These are phyloP conservation scores for Eupleurogrammus muticus DNA, from an alignment of 2,797 vertebrate species.

Conservation along the genomic window DNA sequence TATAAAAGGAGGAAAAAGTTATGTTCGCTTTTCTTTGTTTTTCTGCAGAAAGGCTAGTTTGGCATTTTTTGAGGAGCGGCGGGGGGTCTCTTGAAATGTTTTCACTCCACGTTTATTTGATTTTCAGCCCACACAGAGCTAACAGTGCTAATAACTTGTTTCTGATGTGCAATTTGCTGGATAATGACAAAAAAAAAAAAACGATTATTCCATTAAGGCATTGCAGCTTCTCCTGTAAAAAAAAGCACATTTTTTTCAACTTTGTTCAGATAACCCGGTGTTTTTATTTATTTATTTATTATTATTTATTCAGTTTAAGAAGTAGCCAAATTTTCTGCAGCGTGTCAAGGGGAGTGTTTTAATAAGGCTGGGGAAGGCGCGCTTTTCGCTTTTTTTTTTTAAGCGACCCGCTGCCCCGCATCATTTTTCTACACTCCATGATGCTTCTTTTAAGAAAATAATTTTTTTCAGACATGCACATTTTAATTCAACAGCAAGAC, in stretches of 20 bases:
- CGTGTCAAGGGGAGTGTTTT: neutral
- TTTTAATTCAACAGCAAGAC: conserved; percentile 41
- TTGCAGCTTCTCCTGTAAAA: neutral
- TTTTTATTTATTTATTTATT: neutral
- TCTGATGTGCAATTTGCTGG: neutral
- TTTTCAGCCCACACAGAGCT: neutral
- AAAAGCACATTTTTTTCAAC: too few relatives aligned
- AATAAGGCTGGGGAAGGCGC: neutral
- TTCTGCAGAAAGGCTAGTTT: neutral
- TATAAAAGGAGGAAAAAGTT: neutral
- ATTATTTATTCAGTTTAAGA: too few relatives aligned
- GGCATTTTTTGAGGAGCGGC: neutral
- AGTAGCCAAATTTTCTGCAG: neutral
- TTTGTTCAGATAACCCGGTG: neutral
- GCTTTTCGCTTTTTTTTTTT: neutral
- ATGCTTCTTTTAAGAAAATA: conserved; percentile 7
- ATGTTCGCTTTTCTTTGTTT: neutral
- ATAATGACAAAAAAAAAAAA: neutral
- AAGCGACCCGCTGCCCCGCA: neutral
- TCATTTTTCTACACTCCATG: neutral
- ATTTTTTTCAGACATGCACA: conserved; percentile 9
- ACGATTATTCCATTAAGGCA: too few relatives aligned
- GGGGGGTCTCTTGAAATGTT: neutral
- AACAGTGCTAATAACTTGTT: neutral
- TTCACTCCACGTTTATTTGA: neutral